These are phyloP conservation scores for Campaea margaritaria DNA, from an alignment of 2,888 invertebrate genomes.

Conservation along the genomic window DNA sequence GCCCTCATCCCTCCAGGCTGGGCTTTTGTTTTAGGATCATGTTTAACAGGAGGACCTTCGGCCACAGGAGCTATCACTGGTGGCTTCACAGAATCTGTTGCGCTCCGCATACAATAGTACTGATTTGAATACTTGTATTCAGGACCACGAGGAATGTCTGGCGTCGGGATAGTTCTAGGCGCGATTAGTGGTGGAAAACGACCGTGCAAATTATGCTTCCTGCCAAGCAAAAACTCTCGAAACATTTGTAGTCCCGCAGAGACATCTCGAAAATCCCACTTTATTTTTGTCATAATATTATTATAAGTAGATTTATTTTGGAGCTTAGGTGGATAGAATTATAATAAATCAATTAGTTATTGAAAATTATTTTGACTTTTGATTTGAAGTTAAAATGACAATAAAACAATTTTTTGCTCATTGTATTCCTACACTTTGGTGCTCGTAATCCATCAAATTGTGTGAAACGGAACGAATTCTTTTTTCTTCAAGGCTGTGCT, in stretches of 20 bases:
- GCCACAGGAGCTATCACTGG: constrained; percentile 72
- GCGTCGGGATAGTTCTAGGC: constrained; percentile 64
- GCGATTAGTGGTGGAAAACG: constrained; percentile 64
- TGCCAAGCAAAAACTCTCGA: constrained; percentile 67
- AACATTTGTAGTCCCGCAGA: constrained; percentile 56
- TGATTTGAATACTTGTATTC: constrained; percentile 63
- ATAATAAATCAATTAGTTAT: too few relatives aligned
- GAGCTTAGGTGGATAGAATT: neutral
- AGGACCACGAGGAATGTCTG: constrained; percentile 67
- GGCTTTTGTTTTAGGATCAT: constrained; percentile 46
- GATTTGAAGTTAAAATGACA: too few relatives aligned
- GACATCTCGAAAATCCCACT: constrained; percentile 64
- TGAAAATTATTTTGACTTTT: neutral
- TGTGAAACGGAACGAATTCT: too few relatives aligned
- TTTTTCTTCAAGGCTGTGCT: too few relatives aligned
- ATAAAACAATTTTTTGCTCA: too few relatives aligned
- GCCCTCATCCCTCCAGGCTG: constrained; percentile 49
- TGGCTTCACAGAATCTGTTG: constrained; percentile 63
- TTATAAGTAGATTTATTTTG: neutral
- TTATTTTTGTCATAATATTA: constrained; percentile 31
- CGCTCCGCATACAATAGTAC: constrained; percentile 60
- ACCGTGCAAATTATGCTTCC: constrained; percentile 59
- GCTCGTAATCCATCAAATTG: too few relatives aligned
- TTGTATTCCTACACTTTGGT: too few relatives aligned
- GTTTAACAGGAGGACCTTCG: constrained; percentile 52